Base-by-base conservation (phyloP, 2,888 invertebrate species). In the Mycogona germanica region DNA sequence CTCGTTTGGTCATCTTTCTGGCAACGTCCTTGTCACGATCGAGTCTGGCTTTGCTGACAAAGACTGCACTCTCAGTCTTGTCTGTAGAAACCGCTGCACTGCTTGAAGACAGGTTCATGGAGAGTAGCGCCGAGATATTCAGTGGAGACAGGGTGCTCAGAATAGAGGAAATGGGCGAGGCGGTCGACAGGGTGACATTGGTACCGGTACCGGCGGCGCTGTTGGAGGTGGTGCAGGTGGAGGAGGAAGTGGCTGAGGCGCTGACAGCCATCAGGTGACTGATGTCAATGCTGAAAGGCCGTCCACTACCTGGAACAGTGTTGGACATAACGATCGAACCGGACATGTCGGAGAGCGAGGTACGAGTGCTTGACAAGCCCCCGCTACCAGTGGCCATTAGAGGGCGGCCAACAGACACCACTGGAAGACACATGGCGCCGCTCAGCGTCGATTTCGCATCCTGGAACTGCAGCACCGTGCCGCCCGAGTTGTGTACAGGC, bases 401-500 rank as follows among this genome's bases (percentile, higher is more conserved):
- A 4, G 56, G 52, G 7, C 52, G 38, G 1, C 56, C 52, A 9
- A 57, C 23, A 12, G 57, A 48, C 9, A 55, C 57, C 12, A 46
- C 54, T 2, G 54, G 54, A 25, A 57, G 52, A 35, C 57, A 57
- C 2, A 55, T 49, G 5, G 57, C 42, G 5, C 37, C n/a, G 28
- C 25, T 28, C 7, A 48, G 7, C 4, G 21, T 28, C 23, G 28
- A 7, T 32, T 51, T 55, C 12, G 55, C 14, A 7, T 53, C 57
- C 6, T 63, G 61, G 19, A 63, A 56, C 51, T 64, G 63, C 65
- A 82, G 80, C 49, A 78, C 76, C n/a, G 84, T 86, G 17, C 87
- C 87, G 28, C 88, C 88, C 0, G 87, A 87, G 64, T 87, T 81
- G 53, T 88, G 71, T 1, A 84, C 82, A 1, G 86, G 85, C 63